Evolutionary conservation across 2,113 vertebrate genomes (phyloP).

Genomic region (Acrocephalus kingi): DNA sequence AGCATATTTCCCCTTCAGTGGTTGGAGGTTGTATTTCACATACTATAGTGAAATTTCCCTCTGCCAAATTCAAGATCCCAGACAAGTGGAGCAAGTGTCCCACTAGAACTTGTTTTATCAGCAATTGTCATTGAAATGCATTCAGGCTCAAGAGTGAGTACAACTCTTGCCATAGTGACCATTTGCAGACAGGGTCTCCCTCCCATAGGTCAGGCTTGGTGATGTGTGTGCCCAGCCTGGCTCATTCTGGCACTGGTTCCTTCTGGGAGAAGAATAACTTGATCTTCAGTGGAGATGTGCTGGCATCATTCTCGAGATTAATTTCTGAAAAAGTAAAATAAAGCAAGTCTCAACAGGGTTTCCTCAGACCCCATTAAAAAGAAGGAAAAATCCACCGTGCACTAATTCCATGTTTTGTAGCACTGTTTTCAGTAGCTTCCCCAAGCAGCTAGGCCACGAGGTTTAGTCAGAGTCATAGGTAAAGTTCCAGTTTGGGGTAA

Average conservation of each 20-base stretch:
- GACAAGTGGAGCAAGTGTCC: not conserved
- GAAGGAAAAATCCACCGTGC: not conserved
- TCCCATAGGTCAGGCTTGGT: fast-evolving
- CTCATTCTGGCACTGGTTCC: not conserved
- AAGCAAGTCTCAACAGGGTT: not conserved
- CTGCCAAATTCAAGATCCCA: not conserved
- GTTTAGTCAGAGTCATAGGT: not conserved
- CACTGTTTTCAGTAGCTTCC: not conserved
- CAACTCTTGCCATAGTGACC: not conserved
- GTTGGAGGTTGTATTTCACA: not conserved
- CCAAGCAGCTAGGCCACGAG: not conserved
- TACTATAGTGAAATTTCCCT: not conserved
- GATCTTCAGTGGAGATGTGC: not conserved
- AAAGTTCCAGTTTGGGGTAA: not conserved
- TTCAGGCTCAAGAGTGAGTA: not conserved
- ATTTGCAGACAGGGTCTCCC: not conserved
- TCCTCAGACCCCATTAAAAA: not conserved
- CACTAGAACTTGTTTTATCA: not conserved
- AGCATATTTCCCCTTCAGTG: not conserved
- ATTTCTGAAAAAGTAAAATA: not conserved
- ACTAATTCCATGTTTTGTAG: not conserved
- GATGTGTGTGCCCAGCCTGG: not conserved
- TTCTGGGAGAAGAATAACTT: too few relatives aligned
- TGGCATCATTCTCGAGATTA: not conserved
- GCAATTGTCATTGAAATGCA: not conserved